Evolutionary conservation across 2,113 vertebrate genomes (phyloP).

Genomic region (Mirounga angustirostris): DNA sequence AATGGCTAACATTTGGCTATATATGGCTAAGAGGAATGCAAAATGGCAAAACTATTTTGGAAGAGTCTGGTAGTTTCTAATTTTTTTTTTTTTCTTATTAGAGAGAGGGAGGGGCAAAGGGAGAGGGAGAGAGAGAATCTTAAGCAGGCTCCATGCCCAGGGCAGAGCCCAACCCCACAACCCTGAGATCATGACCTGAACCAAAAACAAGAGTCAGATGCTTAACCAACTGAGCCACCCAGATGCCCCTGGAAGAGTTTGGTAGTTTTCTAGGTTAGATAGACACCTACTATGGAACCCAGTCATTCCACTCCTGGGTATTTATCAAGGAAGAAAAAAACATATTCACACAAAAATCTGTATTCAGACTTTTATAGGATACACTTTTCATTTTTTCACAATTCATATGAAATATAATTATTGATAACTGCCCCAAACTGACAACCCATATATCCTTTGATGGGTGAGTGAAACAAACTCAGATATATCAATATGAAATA

Average conservation of each 20-base stretch:
- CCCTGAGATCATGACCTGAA: not conserved
- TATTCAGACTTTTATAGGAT: not conserved
- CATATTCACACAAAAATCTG: not conserved
- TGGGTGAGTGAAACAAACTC: not conserved
- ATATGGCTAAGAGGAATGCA: not conserved
- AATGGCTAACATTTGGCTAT: not conserved
- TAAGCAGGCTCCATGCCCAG: not conserved
- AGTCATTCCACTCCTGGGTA: not conserved
- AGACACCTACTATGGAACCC: not conserved
- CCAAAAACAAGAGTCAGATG: not conserved
- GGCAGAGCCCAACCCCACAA: not conserved
- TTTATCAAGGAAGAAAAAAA: conserved; percentile 22
- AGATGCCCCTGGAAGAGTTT: not conserved
- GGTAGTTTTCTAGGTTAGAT: not conserved
- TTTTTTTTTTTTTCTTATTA: not conserved
- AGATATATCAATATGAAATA: not conserved
- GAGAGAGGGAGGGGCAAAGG: not conserved
- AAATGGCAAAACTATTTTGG: not conserved
- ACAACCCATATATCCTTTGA: not conserved
- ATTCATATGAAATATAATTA: not conserved
- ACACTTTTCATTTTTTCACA: not conserved
- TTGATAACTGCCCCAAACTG: not conserved
- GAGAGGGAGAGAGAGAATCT: not conserved
- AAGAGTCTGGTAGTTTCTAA: not conserved
- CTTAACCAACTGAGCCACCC: not conserved